A percentile compares a stretch with the other conserved stretches of the same genome.
These are phyloP conservation scores for Habroteleia sp. DNA, from an alignment of 2,888 invertebrate species.

Conservation along the genomic window DNA sequence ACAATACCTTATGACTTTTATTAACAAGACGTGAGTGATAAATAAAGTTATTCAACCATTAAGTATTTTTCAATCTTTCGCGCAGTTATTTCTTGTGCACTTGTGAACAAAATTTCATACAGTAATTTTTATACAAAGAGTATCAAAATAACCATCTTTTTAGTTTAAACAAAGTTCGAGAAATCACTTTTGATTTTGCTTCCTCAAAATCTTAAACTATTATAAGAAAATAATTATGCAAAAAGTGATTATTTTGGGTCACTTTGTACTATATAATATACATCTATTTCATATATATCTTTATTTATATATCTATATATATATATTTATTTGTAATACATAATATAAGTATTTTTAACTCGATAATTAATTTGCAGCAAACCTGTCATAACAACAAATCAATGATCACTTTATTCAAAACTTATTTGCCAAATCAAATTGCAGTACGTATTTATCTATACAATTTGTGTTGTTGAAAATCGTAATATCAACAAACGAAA, in stretches of 20 bases:
- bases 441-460: conserved; percentile 15
- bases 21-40: conserved; percentile 60
- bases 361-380: conserved; percentile 57
- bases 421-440: conserved; percentile 38
- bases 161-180: not conserved
- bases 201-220: too few species aligned
- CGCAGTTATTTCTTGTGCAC: conserved; percentile 70
- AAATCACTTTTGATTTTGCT: not conserved
- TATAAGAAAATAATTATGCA: conserved; percentile 5
- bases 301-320: conserved; percentile 64
- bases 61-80: conserved; percentile 79
- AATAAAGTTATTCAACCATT: conserved; percentile 71
- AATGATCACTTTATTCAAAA: conserved; percentile 60
- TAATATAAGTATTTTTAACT: conserved; percentile 70
- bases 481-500: conserved; percentile 20
- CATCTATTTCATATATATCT: conserved; percentile 56
- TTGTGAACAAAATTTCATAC: conserved; percentile 67
- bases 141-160: conserved; percentile 9
- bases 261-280: conserved; percentile 46
- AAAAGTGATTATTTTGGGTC: not conserved
- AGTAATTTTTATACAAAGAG: conserved; percentile 34
- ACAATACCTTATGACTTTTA: conserved; percentile 41
- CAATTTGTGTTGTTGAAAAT: conserved; percentile 21
- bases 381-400: conserved; percentile 70
- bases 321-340: conserved; percentile 68